Evolutionary conservation across 2,113 vertebrate genomes (phyloP).

Genomic region (Mus musculus): GRCm39 chr5:143103001-143103500

Average conservation of each 20-base stretch:
- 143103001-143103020: too few relatives aligned
- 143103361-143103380: background rate
- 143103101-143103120: too few relatives aligned
- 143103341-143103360: background rate
- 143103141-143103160: background rate
- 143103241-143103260: background rate
- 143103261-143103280: background rate
- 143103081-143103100: too few relatives aligned
- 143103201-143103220: background rate
- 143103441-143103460: background rate
- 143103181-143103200: background rate
- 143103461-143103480: background rate
- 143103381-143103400: background rate
- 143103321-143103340: background rate
- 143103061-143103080: too few relatives aligned
- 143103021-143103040: too few relatives aligned
- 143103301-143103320: background rate
- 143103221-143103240: background rate
- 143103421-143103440: background rate
- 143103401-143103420: background rate
- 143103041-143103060: too few relatives aligned
- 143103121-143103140: background rate
- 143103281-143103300: background rate
- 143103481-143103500: background rate
- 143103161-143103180: background rate